A percentile compares a stretch with the other conserved stretches of the same genome.
Conservation (phyloP, 2,113 vertebrate species). For the Romanogobio albipinnatus region DNA sequence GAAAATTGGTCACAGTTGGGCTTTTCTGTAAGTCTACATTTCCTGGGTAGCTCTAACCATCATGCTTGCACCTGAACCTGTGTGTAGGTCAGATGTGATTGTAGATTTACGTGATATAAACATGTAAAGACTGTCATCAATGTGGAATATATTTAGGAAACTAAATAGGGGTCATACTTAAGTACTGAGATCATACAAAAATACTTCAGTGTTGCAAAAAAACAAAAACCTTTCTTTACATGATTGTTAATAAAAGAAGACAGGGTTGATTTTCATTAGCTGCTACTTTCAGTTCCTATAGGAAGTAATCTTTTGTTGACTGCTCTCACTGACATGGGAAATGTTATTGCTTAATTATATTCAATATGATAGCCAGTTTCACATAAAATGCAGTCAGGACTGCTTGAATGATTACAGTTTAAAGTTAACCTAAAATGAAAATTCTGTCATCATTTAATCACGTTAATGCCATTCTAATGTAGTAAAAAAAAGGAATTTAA, state of each 20-base stretch:
- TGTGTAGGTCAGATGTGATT: conserved; percentile 14
- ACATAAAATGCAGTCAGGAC: neutral
- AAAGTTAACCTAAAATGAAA: neutral
- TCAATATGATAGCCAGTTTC: neutral
- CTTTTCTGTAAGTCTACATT: conserved; percentile 35
- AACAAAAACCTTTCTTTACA: neutral
- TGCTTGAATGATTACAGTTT: neutral
- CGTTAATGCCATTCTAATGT: neutral
- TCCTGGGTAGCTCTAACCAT: conserved; percentile 24
- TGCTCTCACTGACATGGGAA: neutral
- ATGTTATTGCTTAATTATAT: neutral
- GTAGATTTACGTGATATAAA: neutral
- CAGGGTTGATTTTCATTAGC: neutral
- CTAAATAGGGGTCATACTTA: too few species aligned
- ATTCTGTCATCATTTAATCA: neutral
- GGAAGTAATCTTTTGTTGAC: neutral
- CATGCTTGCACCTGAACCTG: conserved; percentile 29
- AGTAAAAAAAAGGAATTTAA: too few species aligned
- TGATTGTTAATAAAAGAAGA: neutral
- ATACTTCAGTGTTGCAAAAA: neutral
- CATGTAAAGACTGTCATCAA: conserved; percentile 19
- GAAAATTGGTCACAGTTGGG: conserved; percentile 22
- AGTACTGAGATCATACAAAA: too few species aligned
- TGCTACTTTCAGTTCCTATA: neutral
- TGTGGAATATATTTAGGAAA: conserved; percentile 23